Evolutionary conservation across 2,888 invertebrate species (phyloP).

Genomic region (Heliconius charithonia): DNA sequence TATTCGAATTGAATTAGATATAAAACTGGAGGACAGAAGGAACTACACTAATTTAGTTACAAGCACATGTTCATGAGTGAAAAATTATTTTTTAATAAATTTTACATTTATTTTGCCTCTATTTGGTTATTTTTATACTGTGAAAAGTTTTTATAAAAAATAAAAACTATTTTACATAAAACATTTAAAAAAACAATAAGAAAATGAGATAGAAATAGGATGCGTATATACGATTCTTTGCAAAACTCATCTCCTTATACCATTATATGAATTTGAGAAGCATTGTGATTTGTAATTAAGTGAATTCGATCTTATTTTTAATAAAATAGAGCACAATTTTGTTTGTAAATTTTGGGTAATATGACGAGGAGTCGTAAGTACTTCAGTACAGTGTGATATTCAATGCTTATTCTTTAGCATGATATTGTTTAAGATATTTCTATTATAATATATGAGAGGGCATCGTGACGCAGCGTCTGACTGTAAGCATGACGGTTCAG

Average conservation of each 20-base stretch:
- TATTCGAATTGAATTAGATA: too few relatives aligned
- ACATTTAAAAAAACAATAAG: slow-evolving; percentile 2
- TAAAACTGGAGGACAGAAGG: too few relatives aligned
- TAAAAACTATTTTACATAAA: neutral
- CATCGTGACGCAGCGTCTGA: neutral
- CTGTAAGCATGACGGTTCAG: neutral
- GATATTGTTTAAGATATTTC: slow-evolving; percentile 9
- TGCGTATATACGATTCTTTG: slow-evolving; percentile 15
- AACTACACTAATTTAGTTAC: too few relatives aligned
- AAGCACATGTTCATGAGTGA: too few relatives aligned
- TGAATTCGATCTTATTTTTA: neutral
- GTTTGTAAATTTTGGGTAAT: neutral
- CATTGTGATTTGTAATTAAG: neutral
- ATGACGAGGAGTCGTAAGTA: slow-evolving; percentile 7
- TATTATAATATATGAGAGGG: neutral
- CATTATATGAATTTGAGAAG: slow-evolving; percentile 23
- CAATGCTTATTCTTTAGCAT: slow-evolving; percentile 5
- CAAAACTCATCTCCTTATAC: slow-evolving; percentile 28
- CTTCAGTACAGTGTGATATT: slow-evolving; percentile 8
- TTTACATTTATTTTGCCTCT: too few relatives aligned
- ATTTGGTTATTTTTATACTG: too few relatives aligned
- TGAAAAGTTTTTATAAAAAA: too few relatives aligned
- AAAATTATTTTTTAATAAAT: too few relatives aligned
- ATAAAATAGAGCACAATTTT: neutral
- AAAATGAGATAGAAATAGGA: neutral